phyloP scores from a whole-genome alignment of 2,888 invertebrate species.

The Morpho deidamia region DNA sequence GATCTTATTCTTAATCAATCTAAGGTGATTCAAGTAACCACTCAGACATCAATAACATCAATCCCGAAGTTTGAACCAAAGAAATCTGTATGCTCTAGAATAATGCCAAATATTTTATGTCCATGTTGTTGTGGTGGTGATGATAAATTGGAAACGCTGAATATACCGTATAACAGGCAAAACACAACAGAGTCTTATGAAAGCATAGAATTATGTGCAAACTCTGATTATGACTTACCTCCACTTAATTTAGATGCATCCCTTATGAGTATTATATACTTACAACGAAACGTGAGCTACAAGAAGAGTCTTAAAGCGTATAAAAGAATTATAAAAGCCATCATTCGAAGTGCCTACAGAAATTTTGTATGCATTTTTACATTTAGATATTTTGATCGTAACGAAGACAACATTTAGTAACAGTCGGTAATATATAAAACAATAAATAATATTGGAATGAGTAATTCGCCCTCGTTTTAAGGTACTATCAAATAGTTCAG shows the following conservation, averaged over 20 bases:
- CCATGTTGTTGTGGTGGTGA: constrained; percentile 54
- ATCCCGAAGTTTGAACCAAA: constrained; percentile 23
- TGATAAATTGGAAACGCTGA: constrained; percentile 29
- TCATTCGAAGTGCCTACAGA: constrained; percentile 45
- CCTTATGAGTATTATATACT: constrained; percentile 48
- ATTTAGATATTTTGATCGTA: constrained; percentile 3
- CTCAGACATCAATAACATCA: constrained; percentile 35
- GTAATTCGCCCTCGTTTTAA: too few relatives aligned
- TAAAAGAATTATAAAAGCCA: constrained; percentile 35
- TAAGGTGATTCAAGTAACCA: constrained; percentile 19
- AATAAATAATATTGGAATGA: too few relatives aligned
- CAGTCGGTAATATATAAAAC: neutral
- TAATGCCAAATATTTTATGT: constrained; percentile 42
- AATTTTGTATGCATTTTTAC: constrained; percentile 29
- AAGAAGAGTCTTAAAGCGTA: constrained; percentile 38
- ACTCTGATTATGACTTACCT: constrained; percentile 27
- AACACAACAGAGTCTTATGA: constrained; percentile 46
- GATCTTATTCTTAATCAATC: neutral
- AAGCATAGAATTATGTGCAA: constrained; percentile 42
- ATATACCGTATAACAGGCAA: constrained; percentile 26
- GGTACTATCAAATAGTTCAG: too few relatives aligned
- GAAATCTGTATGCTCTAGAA: constrained; percentile 30
- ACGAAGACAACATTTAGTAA: neutral
- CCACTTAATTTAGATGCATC: constrained; percentile 47
- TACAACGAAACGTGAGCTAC: constrained; percentile 35